Evolutionary conservation across 1,140 invertebrate genomes (phyloP), one percentile per base, ranked within the genome.

Genomic region (Leguminivora glycinivorella): DNA sequence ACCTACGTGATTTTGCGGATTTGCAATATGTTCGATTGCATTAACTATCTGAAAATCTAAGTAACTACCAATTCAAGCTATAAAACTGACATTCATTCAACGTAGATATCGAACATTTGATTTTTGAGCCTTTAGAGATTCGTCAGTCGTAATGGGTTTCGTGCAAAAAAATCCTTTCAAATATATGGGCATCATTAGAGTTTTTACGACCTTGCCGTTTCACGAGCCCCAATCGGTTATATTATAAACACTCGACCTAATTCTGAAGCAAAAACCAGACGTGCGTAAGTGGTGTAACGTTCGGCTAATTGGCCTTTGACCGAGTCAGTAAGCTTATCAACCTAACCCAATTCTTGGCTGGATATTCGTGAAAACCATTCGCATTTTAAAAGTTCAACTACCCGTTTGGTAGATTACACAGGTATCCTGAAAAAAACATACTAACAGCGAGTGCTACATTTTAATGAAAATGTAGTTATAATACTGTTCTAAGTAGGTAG

Each of bases 241-340:
- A 6, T n/a, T 25, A 60, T 60, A 29, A 60, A 60, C 56, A 26
- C 25, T 60, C 56, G 56, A 60, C 56, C 56, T 26, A 60, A 60
- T 26, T 60, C 40, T n/a, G 40, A 43, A 26, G 25, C 56, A 60
- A 60, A 60, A 60, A 60, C 56, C 56, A 60, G 25, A 60, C 52
- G 52, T 25, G 56, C 56, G 56, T 60, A 60, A 60, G 56, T 25
- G 22, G 24, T 60, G 25, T 60, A 26, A 26, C 56, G 56, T 60
- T 60, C 24, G 24, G 14, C 56, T 60, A 60, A 60, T 60, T 60
- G 56, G 56, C 12, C 24, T 60, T 25, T 60, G 56, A 60, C 24
- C 25, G 56, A 14, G 22, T 24, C 9, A 14, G 24, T 24, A 12
- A 26, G 56, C 24, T 60, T 60, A 26, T 26, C 56, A 60, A 10